Conservation (phyloP, 2,888 invertebrate species). For the Pammene fasciana region DNA sequence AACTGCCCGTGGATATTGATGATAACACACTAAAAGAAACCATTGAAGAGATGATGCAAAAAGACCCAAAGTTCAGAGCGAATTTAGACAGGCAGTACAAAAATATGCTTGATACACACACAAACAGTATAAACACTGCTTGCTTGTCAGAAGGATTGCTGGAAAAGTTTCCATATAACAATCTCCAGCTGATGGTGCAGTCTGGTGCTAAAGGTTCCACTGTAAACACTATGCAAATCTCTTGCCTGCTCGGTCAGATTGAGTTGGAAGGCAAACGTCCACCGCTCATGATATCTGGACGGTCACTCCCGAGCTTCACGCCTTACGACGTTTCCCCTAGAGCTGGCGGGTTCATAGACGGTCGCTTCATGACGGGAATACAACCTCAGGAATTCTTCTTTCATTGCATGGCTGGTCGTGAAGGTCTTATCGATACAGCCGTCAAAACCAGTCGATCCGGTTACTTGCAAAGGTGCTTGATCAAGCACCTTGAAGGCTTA, state of each 20-base stretch:
- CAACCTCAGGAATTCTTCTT: slow-evolving; percentile 99
- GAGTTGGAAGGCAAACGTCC: slow-evolving; percentile 99
- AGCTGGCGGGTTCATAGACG: slow-evolving; percentile 98
- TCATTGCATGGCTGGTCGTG: slow-evolving; percentile 99
- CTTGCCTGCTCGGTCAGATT: slow-evolving; percentile 98
- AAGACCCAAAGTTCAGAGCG: slow-evolving; percentile 90
- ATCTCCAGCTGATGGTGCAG: slow-evolving; percentile 98
- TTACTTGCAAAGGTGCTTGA: slow-evolving; percentile 97
- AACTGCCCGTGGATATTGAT: slow-evolving; percentile 84
- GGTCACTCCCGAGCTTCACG: slow-evolving; percentile 95
- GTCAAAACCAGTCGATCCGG: slow-evolving; percentile 99
- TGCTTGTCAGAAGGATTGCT: slow-evolving; percentile 94
- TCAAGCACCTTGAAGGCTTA: slow-evolving; percentile 99
- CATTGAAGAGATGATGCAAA: slow-evolving; percentile 87
- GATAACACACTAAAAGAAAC: slow-evolving; percentile 85
- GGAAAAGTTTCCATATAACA: slow-evolving; percentile 95
- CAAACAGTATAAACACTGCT: slow-evolving; percentile 94
- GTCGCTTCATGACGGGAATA: slow-evolving; percentile 99
- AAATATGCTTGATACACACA: slow-evolving; percentile 89
- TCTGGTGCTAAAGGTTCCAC: slow-evolving; percentile 99
- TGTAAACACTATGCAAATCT: slow-evolving; percentile 99
- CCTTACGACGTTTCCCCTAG: slow-evolving; percentile 94
- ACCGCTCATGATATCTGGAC: slow-evolving; percentile 96
- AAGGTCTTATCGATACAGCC: slow-evolving; percentile 99
- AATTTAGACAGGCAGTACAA: slow-evolving; percentile 94